phyloP scores from a whole-genome alignment of 2,113 vertebrate genomes.

The Martes martes region DNA sequence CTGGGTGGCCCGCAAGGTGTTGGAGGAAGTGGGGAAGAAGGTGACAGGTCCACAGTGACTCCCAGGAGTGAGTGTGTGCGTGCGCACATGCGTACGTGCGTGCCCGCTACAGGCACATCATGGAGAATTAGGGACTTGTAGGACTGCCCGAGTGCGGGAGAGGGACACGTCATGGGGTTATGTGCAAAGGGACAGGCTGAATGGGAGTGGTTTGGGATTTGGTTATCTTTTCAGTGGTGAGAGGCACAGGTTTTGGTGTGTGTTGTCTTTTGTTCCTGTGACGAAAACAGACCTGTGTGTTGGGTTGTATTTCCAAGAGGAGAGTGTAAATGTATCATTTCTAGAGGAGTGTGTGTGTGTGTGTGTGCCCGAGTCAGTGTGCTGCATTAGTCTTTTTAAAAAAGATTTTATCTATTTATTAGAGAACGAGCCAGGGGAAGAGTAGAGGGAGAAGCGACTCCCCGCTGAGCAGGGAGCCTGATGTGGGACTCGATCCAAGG shows the following conservation, averaged over 20 bases:
- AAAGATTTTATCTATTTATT: neutral
- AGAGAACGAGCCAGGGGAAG: neutral
- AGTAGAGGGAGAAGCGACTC: neutral
- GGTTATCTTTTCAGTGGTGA: neutral
- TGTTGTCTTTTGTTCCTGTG: neutral
- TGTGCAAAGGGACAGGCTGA: neutral
- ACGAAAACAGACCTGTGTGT: neutral
- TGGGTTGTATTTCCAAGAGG: neutral
- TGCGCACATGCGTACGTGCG: too few relatives aligned
- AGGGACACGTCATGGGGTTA: rapidly evolving
- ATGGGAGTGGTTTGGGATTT: neutral
- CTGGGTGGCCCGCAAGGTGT: too few relatives aligned
- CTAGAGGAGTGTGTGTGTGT: neutral
- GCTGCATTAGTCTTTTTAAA: neutral
- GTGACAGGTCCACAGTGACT: neutral
- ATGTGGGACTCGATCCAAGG: neutral
- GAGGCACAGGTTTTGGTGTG: neutral
- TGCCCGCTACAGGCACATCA: rapidly evolving
- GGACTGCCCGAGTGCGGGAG: rapidly evolving
- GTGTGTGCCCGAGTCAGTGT: neutral
- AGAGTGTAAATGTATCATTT: neutral
- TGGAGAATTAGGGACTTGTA: neutral
- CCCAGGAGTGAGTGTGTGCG: neutral
- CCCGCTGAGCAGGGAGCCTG: neutral
- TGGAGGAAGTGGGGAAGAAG: neutral